These are phyloP conservation scores for Rhorus exstirpatorius DNA, from an alignment of 2,888 invertebrate genomes.

Conservation along the genomic window DNA sequence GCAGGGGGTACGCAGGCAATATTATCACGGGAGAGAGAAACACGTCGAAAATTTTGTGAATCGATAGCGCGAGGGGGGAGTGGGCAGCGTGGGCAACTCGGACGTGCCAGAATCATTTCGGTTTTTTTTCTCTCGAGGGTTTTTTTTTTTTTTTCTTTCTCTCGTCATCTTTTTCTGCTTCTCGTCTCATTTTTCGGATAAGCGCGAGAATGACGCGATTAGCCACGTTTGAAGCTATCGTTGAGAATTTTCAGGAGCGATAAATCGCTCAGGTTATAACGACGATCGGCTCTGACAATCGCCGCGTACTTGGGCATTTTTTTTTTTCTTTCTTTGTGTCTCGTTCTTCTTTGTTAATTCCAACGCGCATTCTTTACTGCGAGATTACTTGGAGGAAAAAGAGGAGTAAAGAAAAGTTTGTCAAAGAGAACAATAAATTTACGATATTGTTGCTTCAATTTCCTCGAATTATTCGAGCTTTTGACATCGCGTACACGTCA, in stretches of 20 bases:
- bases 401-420: neutral
- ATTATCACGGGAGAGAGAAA: constrained; percentile 60
- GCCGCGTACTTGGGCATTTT: constrained; percentile 15
- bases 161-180: constrained; percentile 7
- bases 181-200: constrained; percentile 27
- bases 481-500: constrained; percentile 36
- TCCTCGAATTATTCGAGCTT: neutral
- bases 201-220: constrained; percentile 51
- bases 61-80: constrained; percentile 79
- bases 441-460: neutral
- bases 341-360: neutral
- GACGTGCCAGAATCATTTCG: constrained; percentile 70
- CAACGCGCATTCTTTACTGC: neutral
- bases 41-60: constrained; percentile 77
- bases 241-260: constrained; percentile 33
- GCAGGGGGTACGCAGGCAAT: constrained; percentile 36
- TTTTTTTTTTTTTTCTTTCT: constrained; percentile 16
- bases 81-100: constrained; percentile 79
- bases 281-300: constrained; percentile 50
- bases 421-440: neutral
- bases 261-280: constrained; percentile 66
- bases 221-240: constrained; percentile 62
- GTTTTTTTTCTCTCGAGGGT: constrained; percentile 53
- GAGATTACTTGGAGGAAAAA: neutral
- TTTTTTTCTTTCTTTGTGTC: neutral